A percentile compares a stretch with the other conserved stretches of the same genome.
These are phyloP conservation scores for Anoplius nigerrimus DNA, from an alignment of 2,888 invertebrate genomes.

Conservation along the genomic window DNA sequence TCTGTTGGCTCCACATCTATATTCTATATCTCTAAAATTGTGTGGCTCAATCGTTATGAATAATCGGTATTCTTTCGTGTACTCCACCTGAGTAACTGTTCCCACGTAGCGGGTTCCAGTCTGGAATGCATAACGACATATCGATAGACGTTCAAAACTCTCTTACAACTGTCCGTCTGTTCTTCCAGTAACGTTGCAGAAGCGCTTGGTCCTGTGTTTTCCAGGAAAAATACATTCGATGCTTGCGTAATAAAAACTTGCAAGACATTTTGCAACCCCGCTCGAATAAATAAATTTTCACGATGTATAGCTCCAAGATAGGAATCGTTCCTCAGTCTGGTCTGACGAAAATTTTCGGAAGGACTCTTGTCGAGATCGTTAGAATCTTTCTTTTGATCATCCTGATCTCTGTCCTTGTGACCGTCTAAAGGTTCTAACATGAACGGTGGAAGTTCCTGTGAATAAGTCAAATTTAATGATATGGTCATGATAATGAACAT, in stretches of 20 bases:
- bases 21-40: background rate
- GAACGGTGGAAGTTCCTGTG: constrained; percentile 86
- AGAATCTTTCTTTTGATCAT: constrained; percentile 62
- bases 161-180: constrained; percentile 96
- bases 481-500: background rate
- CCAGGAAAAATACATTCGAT: constrained; percentile 93
- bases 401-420: constrained; percentile 70
- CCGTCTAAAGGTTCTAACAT: constrained; percentile 82
- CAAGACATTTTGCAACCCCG: constrained; percentile 89
- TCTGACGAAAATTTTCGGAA: constrained; percentile 69
- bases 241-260: constrained; percentile 96
- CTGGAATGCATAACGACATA: constrained; percentile 98
- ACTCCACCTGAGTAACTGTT: constrained; percentile 71
- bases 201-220: constrained; percentile 76
- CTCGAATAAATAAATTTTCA: constrained; percentile 87
- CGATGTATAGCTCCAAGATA: constrained; percentile 89
- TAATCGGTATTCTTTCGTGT: background rate
- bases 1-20: background rate
- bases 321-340: constrained; percentile 86
- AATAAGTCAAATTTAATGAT: constrained; percentile 12
- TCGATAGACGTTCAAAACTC: constrained; percentile 95
- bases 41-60: background rate
- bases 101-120: constrained; percentile 95
- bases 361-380: constrained; percentile 67
- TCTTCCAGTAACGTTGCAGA: constrained; percentile 87